phyloP scores from a whole-genome alignment of 1,140 invertebrate species.

The Ostrea edulis region DNA sequence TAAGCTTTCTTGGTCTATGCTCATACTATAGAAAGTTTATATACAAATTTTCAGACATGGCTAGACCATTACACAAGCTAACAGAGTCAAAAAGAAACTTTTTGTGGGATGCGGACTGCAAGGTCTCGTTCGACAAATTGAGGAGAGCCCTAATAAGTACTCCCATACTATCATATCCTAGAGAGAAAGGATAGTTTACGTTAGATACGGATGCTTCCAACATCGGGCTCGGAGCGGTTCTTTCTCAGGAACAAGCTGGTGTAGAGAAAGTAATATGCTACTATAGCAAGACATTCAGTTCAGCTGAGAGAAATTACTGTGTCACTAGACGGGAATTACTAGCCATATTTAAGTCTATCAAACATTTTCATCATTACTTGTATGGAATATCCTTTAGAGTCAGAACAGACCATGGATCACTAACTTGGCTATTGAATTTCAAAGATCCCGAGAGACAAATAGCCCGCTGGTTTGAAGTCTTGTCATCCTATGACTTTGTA shows the following conservation, averaged over 20 bases:
- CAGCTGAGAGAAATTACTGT: background rate
- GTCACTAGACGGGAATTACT: constrained; percentile 24
- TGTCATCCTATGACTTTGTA: background rate
- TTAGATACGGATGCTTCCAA: constrained; percentile 62
- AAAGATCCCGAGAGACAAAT: constrained; percentile 16
- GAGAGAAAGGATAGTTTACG: background rate
- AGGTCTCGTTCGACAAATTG: constrained; percentile 12
- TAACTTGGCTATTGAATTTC: background rate
- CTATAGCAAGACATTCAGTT: no score
- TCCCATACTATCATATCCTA: constrained; percentile 26
- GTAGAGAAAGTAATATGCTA: no score
- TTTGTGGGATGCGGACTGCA: constrained; percentile 36
- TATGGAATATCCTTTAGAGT: constrained; percentile 19
- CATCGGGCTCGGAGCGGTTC: constrained; percentile 26
- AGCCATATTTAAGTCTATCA: constrained; percentile 7
- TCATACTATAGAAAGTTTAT: no score
- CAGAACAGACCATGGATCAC: constrained; percentile 27
- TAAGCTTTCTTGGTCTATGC: no score
- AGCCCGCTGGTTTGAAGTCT: background rate
- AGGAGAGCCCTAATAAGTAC: background rate
- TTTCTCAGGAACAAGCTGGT: constrained; percentile 7
- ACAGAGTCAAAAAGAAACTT: constrained; percentile 12
- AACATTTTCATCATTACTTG: constrained; percentile 35
- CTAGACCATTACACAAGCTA: constrained; percentile 6
- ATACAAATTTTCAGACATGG: no score